These are phyloP conservation scores for Astropecten irregularis DNA, from an alignment of 53 echinoderm and acorn worm genomes.

Conservation along the genomic window DNA sequence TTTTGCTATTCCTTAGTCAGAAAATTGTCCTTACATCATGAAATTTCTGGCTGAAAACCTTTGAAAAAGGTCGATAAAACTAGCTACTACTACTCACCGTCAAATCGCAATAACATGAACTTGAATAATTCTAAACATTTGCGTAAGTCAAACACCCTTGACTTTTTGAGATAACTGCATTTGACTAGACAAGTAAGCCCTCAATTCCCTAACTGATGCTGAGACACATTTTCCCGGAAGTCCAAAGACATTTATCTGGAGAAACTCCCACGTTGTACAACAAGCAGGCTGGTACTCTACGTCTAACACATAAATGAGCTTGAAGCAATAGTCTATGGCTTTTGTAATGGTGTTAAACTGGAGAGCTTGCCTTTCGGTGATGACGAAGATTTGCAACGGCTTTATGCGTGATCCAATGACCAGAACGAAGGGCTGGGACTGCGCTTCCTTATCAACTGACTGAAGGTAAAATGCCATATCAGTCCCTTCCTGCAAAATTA, in stretches of 20 bases:
- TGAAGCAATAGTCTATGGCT: constrained; percentile 38
- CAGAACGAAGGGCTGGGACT: constrained; percentile 28
- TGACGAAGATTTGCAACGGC: constrained; percentile 28
- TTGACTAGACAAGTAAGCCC: neutral
- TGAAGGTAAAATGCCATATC: constrained; percentile 3
- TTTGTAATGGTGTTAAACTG: constrained; percentile 1
- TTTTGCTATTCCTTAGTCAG: too few species aligned
- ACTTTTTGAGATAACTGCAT: too few species aligned
- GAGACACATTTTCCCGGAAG: neutral
- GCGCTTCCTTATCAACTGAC: neutral
- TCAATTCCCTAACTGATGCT: neutral
- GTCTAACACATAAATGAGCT: constrained; percentile 34
- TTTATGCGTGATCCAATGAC: constrained; percentile 9
- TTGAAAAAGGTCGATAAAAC: too few species aligned
- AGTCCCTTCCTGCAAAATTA: constrained; percentile 17
- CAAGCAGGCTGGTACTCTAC: constrained; percentile 40
- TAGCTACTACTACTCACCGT: too few species aligned
- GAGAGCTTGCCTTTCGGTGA: constrained; percentile 9
- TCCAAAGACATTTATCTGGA: neutral
- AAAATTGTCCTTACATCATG: too few species aligned
- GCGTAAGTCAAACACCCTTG: too few species aligned
- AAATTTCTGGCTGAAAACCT: too few species aligned
- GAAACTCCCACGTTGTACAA: constrained; percentile 23
- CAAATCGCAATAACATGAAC: too few species aligned
- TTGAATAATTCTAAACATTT: too few species aligned